phyloP scores from a whole-genome alignment of 2,888 invertebrate species.

The Pemphredon lugubris region DNA sequence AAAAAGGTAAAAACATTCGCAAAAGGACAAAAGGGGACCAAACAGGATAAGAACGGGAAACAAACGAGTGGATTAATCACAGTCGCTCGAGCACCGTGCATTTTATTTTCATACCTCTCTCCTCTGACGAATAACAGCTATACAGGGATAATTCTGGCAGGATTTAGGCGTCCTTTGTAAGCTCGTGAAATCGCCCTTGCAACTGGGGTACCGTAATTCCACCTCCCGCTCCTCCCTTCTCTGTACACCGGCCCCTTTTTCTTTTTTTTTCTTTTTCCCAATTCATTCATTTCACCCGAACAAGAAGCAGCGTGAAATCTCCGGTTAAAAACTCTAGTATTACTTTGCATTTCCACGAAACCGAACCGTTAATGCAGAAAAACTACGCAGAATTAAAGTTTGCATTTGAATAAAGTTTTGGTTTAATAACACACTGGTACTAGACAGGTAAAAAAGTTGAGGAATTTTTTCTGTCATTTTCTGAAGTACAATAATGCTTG shows the following conservation, averaged over 20 bases:
- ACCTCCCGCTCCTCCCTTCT: slow-evolving; percentile 4
- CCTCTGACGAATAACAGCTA: slow-evolving; percentile 55
- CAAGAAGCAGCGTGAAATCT: too few relatives aligned
- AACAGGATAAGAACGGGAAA: slow-evolving; percentile 65
- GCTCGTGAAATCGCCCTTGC: slow-evolving; percentile 35
- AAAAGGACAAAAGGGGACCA: slow-evolving; percentile 37
- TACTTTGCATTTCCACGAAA: too few relatives aligned
- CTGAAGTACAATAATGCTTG: too few relatives aligned
- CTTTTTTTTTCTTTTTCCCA: too few relatives aligned
- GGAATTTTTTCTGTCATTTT: too few relatives aligned
- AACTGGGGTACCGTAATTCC: not conserved
- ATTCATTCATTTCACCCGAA: too few relatives aligned
- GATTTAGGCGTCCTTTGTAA: slow-evolving; percentile 49
- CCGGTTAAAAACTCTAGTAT: too few relatives aligned
- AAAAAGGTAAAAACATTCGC: not conserved
- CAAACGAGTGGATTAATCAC: slow-evolving; percentile 74
- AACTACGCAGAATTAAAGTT: too few relatives aligned
- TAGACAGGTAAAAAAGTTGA: too few relatives aligned
- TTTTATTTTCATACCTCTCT: slow-evolving; percentile 50
- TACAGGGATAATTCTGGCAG: slow-evolving; percentile 53
- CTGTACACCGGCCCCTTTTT: not conserved
- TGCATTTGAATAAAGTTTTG: too few relatives aligned
- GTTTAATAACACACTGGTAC: too few relatives aligned
- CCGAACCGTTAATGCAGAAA: too few relatives aligned
- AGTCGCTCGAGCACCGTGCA: slow-evolving; percentile 53